These are phyloP conservation scores for Psammodynastes pulverulentus DNA, from an alignment of 2,113 vertebrate species.

Conservation along the genomic window DNA sequence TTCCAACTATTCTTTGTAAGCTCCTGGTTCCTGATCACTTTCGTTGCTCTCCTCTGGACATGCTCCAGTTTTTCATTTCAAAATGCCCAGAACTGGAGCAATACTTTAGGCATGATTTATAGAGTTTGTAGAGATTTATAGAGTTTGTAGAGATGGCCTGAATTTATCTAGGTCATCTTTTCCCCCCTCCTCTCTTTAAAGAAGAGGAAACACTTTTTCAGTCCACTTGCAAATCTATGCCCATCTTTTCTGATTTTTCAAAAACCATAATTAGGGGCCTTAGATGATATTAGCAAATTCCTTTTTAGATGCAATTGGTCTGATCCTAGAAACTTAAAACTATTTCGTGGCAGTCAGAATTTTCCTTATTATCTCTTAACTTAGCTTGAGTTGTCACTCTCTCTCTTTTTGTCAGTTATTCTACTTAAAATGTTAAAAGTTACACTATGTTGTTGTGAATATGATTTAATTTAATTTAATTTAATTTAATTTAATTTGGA, in stretches of 20 bases:
- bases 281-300: neutral
- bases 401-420: neutral
- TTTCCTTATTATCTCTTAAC: neutral
- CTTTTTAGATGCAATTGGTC: neutral
- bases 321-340: neutral
- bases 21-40: neutral
- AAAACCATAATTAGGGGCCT: neutral
- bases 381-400: neutral
- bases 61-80: neutral
- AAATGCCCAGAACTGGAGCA: neutral
- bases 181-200: neutral
- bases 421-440: neutral
- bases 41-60: neutral
- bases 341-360: neutral
- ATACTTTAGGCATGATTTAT: neutral
- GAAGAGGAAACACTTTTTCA: neutral
- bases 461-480: too few species aligned
- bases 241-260: neutral
- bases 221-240: neutral
- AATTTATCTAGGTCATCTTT: neutral
- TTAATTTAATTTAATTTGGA: too few species aligned
- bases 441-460: neutral
- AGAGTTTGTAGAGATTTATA: neutral
- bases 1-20: neutral
- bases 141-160: neutral